Evolutionary conservation across 2,888 invertebrate genomes (phyloP).

Genomic region (Eupithecia tripunctaria): DNA sequence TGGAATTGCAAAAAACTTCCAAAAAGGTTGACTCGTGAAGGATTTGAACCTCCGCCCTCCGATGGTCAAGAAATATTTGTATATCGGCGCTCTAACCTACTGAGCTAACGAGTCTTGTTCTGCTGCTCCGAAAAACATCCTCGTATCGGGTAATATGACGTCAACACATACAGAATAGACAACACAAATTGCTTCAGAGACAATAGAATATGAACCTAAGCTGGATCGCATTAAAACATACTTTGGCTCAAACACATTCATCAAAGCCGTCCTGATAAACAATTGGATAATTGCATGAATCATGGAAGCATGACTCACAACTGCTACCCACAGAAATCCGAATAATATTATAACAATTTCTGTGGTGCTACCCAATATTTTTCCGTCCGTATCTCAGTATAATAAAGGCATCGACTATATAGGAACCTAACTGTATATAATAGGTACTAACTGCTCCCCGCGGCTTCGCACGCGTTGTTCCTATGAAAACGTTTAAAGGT

Average conservation of each 20-base stretch:
- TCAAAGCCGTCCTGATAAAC: not conserved
- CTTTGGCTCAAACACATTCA: not conserved
- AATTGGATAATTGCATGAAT: not conserved
- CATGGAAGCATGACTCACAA: not conserved
- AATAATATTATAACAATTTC: too few relatives aligned
- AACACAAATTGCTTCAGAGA: not conserved
- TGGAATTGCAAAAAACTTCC: too few relatives aligned
- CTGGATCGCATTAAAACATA: not conserved
- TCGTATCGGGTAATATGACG: slow-evolving; percentile 10
- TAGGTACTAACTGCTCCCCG: too few relatives aligned
- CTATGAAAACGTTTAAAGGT: too few relatives aligned
- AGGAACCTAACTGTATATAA: too few relatives aligned
- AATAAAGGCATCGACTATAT: too few relatives aligned
- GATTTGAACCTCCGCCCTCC: too few relatives aligned
- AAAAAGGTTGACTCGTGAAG: too few relatives aligned
- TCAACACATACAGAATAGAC: slow-evolving; percentile 6
- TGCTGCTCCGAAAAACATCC: not conserved
- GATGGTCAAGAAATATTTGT: not conserved
- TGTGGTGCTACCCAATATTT: too few relatives aligned
- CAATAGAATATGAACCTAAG: not conserved
- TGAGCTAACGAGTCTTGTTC: slow-evolving; percentile 49
- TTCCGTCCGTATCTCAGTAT: too few relatives aligned
- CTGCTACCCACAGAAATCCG: too few relatives aligned
- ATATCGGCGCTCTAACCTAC: slow-evolving; percentile 51
- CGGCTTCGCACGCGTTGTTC: too few relatives aligned